A percentile compares a stretch with the other conserved stretches of the same genome.
phyloP scores from a whole-genome alignment of 2,797 vertebrate genomes.

The Pangasius krempfi region DNA sequence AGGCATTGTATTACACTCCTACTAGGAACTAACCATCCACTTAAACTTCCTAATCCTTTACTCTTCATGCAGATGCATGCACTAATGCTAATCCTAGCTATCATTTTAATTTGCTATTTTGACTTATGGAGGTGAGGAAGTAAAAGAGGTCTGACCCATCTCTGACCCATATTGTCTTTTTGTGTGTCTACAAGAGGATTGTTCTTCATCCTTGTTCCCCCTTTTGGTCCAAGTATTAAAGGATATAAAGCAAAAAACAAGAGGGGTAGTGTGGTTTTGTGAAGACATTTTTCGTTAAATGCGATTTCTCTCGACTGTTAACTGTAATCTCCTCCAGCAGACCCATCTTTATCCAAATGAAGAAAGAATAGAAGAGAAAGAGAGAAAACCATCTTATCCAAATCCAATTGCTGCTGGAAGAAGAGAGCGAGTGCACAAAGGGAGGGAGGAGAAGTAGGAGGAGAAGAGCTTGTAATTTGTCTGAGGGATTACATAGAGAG shows the following conservation, averaged over 20 bases:
- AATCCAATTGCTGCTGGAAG: slow-evolving; percentile 81
- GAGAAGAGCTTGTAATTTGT: slow-evolving; percentile 80
- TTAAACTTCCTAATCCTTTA: not conserved
- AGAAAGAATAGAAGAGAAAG: slow-evolving; percentile 79
- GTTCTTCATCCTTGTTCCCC: slow-evolving; percentile 29
- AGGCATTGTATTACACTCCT: not conserved
- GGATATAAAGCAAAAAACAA: not conserved
- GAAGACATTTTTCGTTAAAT: slow-evolving; percentile 77
- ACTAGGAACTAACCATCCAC: not conserved
- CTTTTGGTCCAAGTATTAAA: slow-evolving; percentile 24
- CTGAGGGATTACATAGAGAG: slow-evolving; percentile 80
- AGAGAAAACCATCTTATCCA: slow-evolving; percentile 82
- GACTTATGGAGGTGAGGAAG: not conserved
- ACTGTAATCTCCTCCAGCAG: slow-evolving; percentile 78
- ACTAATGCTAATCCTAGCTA: not conserved
- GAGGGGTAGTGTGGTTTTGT: slow-evolving; percentile 60
- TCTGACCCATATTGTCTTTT: not conserved
- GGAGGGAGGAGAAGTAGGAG: slow-evolving; percentile 65
- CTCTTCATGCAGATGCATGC: not conserved
- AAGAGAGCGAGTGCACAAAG: slow-evolving; percentile 57
- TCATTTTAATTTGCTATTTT: no score
- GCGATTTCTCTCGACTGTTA: slow-evolving; percentile 66
- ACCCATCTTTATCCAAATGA: slow-evolving; percentile 79
- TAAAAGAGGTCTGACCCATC: not conserved
- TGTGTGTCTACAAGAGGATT: slow-evolving; percentile 38